Conservation (phyloP, 2,797 vertebrate genomes). For the Anniella stebbinsi region DNA sequence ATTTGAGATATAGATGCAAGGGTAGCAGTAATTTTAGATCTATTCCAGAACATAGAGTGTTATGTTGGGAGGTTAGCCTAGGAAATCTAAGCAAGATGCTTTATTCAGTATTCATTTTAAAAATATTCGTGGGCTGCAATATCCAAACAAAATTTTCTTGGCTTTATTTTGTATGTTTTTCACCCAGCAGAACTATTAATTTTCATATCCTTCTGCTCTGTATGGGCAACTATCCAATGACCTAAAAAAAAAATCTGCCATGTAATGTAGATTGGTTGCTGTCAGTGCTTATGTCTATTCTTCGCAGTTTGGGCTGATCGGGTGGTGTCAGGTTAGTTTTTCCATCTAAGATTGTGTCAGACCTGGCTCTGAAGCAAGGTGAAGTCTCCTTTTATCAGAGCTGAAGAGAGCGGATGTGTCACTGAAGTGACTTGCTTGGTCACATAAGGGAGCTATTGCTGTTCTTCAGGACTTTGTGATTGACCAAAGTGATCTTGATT, state of each 20-base stretch:
- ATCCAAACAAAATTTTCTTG: slow-evolving; percentile 37
- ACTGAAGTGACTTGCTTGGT: slow-evolving; percentile 26
- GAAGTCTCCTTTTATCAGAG: slow-evolving; percentile 28
- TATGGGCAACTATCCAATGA: slow-evolving; percentile 66
- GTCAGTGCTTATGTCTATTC: slow-evolving; percentile 30
- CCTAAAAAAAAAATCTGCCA: slow-evolving; percentile 58
- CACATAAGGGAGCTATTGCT: slow-evolving; percentile 27
- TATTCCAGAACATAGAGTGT: not conserved
- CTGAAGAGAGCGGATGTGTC: not conserved
- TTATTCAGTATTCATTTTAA: not conserved
- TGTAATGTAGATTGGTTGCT: slow-evolving; percentile 43
- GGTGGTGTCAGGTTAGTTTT: not conserved
- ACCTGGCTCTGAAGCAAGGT: slow-evolving; percentile 4
- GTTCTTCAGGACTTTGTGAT: slow-evolving; percentile 19
- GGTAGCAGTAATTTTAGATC: not conserved
- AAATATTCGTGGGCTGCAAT: slow-evolving; percentile 15
- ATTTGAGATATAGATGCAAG: not conserved
- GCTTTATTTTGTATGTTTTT: slow-evolving; percentile 40
- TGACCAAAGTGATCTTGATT: slow-evolving; percentile 20
- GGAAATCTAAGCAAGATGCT: not conserved
- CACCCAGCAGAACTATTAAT: slow-evolving; percentile 53
- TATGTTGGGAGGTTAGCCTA: not conserved
- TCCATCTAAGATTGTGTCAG: slow-evolving; percentile 15
- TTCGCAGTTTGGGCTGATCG: not conserved
- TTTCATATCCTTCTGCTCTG: slow-evolving; percentile 64